A percentile compares a stretch with the other conserved stretches of the same genome.
phyloP scores from a whole-genome alignment of 1,140 invertebrate genomes.

The Tyrophagus putrescentiae region DNA sequence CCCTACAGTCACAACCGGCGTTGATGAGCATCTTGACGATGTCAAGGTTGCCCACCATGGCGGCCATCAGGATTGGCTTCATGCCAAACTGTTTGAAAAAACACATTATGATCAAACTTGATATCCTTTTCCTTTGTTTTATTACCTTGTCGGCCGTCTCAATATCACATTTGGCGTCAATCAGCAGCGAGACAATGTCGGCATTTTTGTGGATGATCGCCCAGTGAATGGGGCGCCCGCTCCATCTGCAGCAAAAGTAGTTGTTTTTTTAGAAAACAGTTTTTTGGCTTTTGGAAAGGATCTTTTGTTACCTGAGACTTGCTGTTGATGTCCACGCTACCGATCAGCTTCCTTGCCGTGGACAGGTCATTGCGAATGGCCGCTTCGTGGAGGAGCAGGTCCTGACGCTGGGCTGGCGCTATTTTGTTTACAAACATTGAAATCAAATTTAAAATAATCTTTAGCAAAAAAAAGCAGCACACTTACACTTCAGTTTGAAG shows the following conservation, averaged over 20 bases:
- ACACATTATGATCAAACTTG: too few relatives aligned
- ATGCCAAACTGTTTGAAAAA: constrained; percentile 59
- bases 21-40: constrained; percentile 55
- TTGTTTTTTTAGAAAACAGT: not conserved
- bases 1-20: constrained; percentile 52
- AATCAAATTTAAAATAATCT: too few relatives aligned
- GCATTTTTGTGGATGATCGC: constrained; percentile 53
- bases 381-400: constrained; percentile 34
- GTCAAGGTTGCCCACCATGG: constrained; percentile 59
- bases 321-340: constrained; percentile 33
- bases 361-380: constrained; percentile 33
- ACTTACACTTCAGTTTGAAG: too few relatives aligned
- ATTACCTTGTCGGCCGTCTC: constrained; percentile 52
- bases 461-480: too few relatives aligned
- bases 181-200: constrained; percentile 54
- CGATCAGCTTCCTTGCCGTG: constrained; percentile 29
- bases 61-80: constrained; percentile 60
- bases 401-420: too few relatives aligned
- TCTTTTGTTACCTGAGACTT: constrained; percentile 33
- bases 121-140: too few relatives aligned
- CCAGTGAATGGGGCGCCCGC: constrained; percentile 57
- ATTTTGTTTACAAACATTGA: too few relatives aligned
- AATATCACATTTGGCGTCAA: constrained; percentile 54
- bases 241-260: constrained; percentile 44
- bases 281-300: not conserved